Evolutionary conservation across 53 echinoderm and acorn worm genomes (phyloP).

Genomic region (Patiria pectinifera): DNA sequence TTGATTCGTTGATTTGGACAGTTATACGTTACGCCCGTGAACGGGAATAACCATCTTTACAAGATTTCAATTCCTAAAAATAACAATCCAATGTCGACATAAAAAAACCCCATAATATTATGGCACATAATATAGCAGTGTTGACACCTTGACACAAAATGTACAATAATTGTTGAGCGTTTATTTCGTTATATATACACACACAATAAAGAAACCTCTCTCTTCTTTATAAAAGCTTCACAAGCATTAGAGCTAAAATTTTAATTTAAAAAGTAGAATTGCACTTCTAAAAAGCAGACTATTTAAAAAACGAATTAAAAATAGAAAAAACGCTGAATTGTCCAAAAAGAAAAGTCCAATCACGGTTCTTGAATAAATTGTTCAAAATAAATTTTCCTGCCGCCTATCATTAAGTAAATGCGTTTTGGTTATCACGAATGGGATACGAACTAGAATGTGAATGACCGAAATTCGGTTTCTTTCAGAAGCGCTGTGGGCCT

Average conservation of each 20-base stretch:
- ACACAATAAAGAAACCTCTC: neutral
- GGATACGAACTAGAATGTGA: neutral
- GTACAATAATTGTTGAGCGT: constrained; percentile 11
- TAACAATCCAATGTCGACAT: neutral
- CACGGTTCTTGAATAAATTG: neutral
- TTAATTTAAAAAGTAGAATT: constrained; percentile 5
- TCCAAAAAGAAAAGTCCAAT: neutral
- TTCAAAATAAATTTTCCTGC: neutral
- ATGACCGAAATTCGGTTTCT: neutral
- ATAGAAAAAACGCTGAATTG: neutral
- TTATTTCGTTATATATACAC: constrained; percentile 7
- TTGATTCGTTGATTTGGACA: neutral
- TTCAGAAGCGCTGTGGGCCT: neutral
- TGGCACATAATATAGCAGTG: neutral
- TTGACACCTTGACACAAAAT: neutral
- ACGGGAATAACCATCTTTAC: neutral
- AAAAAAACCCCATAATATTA: neutral
- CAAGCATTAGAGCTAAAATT: neutral
- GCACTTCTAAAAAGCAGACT: constrained; percentile 44
- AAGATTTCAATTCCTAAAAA: neutral
- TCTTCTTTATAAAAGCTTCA: neutral
- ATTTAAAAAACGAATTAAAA: neutral
- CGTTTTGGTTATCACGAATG: neutral
- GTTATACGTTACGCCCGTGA: neutral
- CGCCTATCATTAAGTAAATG: neutral